Evolutionary conservation across 1,140 invertebrate genomes (phyloP).

Genomic region (Hylyphantes graminicola): DNA sequence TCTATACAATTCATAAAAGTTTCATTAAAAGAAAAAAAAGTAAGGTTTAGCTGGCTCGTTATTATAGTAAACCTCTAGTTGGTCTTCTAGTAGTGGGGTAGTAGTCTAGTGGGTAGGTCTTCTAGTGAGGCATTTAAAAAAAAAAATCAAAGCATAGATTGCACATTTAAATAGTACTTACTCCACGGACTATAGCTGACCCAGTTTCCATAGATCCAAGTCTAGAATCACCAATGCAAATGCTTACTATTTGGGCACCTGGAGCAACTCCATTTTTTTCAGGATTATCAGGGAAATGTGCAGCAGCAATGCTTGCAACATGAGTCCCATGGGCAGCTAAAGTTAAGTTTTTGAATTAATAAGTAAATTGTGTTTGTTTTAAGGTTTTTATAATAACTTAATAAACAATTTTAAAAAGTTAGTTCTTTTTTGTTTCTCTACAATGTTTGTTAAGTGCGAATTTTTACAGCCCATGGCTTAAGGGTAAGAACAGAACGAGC

Average conservation of each 20-base stretch:
- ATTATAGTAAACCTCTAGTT: neutral
- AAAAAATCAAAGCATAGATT: neutral
- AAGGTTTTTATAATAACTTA: too few relatives aligned
- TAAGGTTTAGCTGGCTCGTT: constrained; percentile 7
- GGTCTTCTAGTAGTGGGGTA: too few relatives aligned
- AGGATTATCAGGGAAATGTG: constrained; percentile 88
- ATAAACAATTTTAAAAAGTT: too few relatives aligned
- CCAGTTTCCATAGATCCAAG: constrained; percentile 97
- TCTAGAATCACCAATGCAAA: constrained; percentile 90
- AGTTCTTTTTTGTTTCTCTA: too few relatives aligned
- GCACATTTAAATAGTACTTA: constrained; percentile 67
- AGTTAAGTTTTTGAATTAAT: constrained; percentile 63
- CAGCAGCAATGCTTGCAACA: constrained; percentile 94
- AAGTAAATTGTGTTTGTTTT: neutral
- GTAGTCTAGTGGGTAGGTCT: neutral
- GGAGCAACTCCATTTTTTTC: constrained; percentile 95
- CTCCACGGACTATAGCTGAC: constrained; percentile 87
- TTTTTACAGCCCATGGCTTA: too few relatives aligned
- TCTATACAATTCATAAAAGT: too few relatives aligned
- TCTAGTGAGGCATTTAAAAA: neutral
- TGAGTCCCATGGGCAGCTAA: constrained; percentile 95
- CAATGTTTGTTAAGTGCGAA: too few relatives aligned
- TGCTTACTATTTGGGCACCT: constrained; percentile 93
- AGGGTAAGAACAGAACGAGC: too few relatives aligned
- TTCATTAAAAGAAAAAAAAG: neutral